Percentiles rank a stretch among this genome's conserved stretches.
These are phyloP conservation scores for Acanthosepion pharaonis DNA, from an alignment of 2,888 invertebrate species.

Conservation along the genomic window DNA sequence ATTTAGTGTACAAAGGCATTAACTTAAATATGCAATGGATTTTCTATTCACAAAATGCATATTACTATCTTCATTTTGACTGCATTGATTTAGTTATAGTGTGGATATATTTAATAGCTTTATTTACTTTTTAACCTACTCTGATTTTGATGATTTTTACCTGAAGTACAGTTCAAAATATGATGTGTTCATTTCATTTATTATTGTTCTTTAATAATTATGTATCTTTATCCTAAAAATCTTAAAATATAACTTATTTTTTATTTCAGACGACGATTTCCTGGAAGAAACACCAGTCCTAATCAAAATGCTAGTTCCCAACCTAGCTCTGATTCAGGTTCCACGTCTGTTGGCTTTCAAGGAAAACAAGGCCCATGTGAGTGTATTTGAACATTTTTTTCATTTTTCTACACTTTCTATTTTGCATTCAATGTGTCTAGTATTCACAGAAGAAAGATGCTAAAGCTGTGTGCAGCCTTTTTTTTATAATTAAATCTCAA, in stretches of 20 bases:
- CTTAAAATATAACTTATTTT: background rate
- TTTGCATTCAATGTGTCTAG: background rate
- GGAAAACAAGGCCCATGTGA: slow-evolving; percentile 42
- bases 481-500: no score
- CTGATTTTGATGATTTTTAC: no score
- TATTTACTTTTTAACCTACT: no score
- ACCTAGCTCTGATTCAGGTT: slow-evolving; percentile 45
- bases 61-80: no score
- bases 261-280: slow-evolving; percentile 48
- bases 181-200: no score
- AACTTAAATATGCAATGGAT: no score
- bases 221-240: background rate
- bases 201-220: no score
- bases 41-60: no score
- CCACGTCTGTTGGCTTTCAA: slow-evolving; percentile 33
- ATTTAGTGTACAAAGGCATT: no score
- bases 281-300: slow-evolving; percentile 45
- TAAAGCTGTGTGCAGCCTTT: background rate
- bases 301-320: slow-evolving; percentile 40
- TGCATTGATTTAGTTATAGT: no score
- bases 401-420: background rate
- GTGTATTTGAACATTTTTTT: background rate
- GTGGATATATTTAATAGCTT: no score
- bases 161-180: no score
- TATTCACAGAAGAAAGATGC: background rate